These are phyloP conservation scores for Petrocephalus schoutedeni DNA, from an alignment of 2,797 vertebrate genomes.

Conservation along the genomic window DNA sequence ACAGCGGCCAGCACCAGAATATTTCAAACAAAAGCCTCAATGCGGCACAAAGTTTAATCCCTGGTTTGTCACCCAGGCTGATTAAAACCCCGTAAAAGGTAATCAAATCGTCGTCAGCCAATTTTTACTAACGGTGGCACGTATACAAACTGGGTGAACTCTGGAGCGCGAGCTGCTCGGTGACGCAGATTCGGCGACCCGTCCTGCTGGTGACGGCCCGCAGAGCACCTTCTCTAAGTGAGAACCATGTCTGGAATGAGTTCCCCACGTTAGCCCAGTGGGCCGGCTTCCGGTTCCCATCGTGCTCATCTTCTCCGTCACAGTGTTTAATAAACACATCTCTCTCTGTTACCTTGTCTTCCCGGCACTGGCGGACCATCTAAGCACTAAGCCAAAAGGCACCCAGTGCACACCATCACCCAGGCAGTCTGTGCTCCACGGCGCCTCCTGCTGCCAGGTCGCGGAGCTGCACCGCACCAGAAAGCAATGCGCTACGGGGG, in stretches of 20 bases:
- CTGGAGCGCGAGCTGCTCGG: conserved; percentile 48
- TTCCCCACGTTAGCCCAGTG: conserved; percentile 25
- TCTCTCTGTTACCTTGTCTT: conserved; percentile 31
- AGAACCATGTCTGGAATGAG: conserved; percentile 55
- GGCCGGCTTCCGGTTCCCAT: not conserved
- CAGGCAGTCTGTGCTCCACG: conserved; percentile 57
- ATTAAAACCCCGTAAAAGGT: conserved; percentile 33
- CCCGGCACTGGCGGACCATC: conserved; percentile 40
- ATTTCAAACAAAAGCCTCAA: conserved; percentile 4
- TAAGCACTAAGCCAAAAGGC: not conserved
- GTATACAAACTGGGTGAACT: conserved; percentile 53
- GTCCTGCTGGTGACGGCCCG: not conserved
- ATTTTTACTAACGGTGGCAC: conserved; percentile 54
- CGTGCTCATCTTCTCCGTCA: not conserved
- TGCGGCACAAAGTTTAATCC: not conserved
- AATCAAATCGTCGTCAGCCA: conserved; percentile 28
- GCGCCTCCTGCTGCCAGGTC: conserved; percentile 50
- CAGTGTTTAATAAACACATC: not conserved
- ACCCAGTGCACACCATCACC: conserved; percentile 30
- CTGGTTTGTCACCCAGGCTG: conserved; percentile 27
- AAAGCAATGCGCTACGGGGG: too few relatives aligned
- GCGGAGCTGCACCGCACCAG: not conserved
- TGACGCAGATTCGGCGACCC: conserved; percentile 26
- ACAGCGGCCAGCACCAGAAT: not conserved
- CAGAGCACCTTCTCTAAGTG: not conserved